Conservation (phyloP, 2,113 vertebrate genomes). For the Mohoua ochrocephala region DNA sequence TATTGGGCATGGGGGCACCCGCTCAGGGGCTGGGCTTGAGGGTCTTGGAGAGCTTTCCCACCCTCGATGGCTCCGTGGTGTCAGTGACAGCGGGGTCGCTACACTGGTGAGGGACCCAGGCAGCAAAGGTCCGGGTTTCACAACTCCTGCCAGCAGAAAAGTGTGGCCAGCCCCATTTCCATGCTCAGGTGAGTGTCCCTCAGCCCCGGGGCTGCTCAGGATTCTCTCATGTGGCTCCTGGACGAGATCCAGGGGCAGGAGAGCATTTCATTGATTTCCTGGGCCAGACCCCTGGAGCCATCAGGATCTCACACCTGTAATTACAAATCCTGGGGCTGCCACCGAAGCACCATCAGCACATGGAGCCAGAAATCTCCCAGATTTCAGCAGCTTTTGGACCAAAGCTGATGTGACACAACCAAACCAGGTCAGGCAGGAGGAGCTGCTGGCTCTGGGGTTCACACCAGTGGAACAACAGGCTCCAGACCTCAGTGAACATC, state of each 20-base stretch:
- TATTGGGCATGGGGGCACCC: not conserved
- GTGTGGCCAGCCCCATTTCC: not conserved
- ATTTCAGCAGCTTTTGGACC: not conserved
- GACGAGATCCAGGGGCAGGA: not conserved
- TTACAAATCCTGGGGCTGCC: not conserved
- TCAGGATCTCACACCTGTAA: not conserved
- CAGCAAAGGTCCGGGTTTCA: not conserved
- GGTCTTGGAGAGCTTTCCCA: not conserved
- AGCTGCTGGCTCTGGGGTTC: not conserved
- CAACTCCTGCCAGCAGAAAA: not conserved
- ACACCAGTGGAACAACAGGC: not conserved
- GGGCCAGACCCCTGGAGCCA: not conserved
- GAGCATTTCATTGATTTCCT: not conserved
- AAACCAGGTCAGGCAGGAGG: not conserved
- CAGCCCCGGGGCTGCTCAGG: not conserved
- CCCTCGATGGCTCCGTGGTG: not conserved
- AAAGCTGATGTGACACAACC: not conserved
- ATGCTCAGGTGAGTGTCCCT: not conserved
- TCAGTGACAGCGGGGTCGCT: not conserved
- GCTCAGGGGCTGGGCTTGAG: not conserved
- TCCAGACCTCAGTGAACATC: not conserved
- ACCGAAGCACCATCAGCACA: not conserved
- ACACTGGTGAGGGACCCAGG: not conserved
- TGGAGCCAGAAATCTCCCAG: not conserved
- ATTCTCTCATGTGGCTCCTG: not conserved